Evolutionary conservation across 2,113 vertebrate species (phyloP).

Genomic region (Picathartes gymnocephalus): DNA sequence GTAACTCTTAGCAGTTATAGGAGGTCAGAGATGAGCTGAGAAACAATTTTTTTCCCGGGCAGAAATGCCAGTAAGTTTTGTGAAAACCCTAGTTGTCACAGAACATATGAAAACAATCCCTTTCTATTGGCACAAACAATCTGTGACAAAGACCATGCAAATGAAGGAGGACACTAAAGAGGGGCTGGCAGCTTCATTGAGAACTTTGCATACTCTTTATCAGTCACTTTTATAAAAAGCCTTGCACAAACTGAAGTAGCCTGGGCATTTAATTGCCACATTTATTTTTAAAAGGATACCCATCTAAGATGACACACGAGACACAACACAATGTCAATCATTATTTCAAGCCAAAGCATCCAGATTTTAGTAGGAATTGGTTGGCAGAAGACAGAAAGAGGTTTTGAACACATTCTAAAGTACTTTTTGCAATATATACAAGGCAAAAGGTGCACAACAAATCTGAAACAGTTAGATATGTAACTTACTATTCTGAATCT

Average conservation of each 20-base stretch:
- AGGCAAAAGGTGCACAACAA: background rate
- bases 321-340: background rate
- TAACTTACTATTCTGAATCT: background rate
- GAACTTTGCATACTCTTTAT: background rate
- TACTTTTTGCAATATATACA: background rate
- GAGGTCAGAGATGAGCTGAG: background rate
- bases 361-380: background rate
- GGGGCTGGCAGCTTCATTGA: background rate
- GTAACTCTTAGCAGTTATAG: background rate
- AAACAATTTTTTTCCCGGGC: background rate
- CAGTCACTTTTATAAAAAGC: background rate
- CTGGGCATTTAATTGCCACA: background rate
- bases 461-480: background rate
- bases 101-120: background rate
- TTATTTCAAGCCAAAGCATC: background rate
- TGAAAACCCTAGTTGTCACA: background rate
- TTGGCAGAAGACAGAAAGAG: background rate
- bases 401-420: background rate
- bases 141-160: background rate
- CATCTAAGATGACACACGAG: background rate
- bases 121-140: background rate
- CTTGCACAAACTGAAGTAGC: background rate
- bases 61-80: background rate
- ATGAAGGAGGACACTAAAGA: background rate
- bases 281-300: conserved; percentile 35